A percentile compares a stretch with the other conserved stretches of the same genome.
phyloP scores from a whole-genome alignment of 2,113 vertebrate genomes.

The Corythornis cristatus region DNA sequence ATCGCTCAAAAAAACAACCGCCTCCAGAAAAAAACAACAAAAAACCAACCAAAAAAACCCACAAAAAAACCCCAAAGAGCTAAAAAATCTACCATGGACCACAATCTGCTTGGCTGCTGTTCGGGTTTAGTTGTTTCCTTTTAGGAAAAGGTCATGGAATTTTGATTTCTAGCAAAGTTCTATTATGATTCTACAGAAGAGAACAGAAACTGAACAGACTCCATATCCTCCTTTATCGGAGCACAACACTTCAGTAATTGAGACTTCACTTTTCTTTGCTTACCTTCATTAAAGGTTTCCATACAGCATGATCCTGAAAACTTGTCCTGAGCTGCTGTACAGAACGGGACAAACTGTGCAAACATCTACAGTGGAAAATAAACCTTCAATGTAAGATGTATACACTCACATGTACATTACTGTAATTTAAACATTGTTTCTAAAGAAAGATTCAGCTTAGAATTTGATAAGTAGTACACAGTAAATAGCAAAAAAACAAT shows the following conservation, averaged over 20 bases:
- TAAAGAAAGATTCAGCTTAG: background rate
- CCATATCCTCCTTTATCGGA: background rate
- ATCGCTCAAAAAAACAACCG: background rate
- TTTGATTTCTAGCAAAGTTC: background rate
- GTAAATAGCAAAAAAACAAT: background rate
- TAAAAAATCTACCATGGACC: background rate
- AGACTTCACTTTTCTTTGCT: background rate
- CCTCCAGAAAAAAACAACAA: background rate
- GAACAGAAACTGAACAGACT: background rate
- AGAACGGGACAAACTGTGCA: slow-evolving; percentile 98
- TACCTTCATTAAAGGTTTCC: slow-evolving; percentile 99
- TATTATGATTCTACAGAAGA: background rate
- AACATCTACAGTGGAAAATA: slow-evolving; percentile 84
- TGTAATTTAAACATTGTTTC: background rate
- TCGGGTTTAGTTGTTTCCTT: background rate
- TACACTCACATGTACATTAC: background rate
- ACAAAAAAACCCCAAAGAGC: background rate
- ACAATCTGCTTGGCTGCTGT: background rate
- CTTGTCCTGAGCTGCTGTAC: slow-evolving; percentile 98
- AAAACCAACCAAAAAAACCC: background rate
- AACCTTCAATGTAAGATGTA: background rate
- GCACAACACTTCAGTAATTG: background rate
- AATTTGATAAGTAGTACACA: background rate
- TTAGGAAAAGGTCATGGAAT: background rate
- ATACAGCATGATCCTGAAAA: slow-evolving; percentile 98